Evolutionary conservation across 1,140 invertebrate genomes (phyloP), one percentile per base, ranked within the genome.

Genomic region (Steinernema feltiae): DNA sequence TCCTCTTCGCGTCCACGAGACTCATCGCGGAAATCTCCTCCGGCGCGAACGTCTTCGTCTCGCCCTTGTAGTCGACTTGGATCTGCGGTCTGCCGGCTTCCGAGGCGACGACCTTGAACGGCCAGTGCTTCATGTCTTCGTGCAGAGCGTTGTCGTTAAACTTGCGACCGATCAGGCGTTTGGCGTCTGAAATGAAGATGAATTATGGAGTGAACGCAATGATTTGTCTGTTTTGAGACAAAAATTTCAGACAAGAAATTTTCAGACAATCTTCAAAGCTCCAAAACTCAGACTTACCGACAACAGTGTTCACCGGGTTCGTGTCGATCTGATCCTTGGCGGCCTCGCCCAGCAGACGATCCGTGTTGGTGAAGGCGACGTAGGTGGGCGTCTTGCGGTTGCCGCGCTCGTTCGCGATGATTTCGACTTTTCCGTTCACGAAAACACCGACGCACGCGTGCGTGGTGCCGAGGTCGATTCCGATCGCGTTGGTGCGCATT

Each of bases 351-450:
- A 97, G 94, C 79, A 97, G 91, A 88, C 94, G 91, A 87, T 97
- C 94, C 7, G 93, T 94, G 84, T 97, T 95, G 72, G 93, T 96
- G 89, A 97, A 97, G 76, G 94, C 94, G 69, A 98, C 94, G 90
- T 96, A 97, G 76, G 92, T 94, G 95, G 95, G n/a, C 70, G 95
- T 98, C 41, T 94, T 97, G 84, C 94, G 90, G 89, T 97, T 97
- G 86, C 75, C 94, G 87, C 97, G 94, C 88, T 96, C 94, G n/a
- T 96, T 96, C 81, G 94, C 94, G 88, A 97, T 95, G 85, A 97
- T 96, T 90, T 97, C 94, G 71, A 97, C 94, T 88, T 95, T 95
- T 84, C 94, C 92, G 86, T 90, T 80, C 75, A 89, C 88, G 77
- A 90, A 90, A 0, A 90, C 89, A 29, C 88, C 89, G n/a, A 89